Percentiles rank a stretch among this genome's conserved stretches.
These are phyloP conservation scores for Sarcophaga carnaria DNA, from an alignment of 2,888 invertebrate genomes.

Conservation along the genomic window DNA sequence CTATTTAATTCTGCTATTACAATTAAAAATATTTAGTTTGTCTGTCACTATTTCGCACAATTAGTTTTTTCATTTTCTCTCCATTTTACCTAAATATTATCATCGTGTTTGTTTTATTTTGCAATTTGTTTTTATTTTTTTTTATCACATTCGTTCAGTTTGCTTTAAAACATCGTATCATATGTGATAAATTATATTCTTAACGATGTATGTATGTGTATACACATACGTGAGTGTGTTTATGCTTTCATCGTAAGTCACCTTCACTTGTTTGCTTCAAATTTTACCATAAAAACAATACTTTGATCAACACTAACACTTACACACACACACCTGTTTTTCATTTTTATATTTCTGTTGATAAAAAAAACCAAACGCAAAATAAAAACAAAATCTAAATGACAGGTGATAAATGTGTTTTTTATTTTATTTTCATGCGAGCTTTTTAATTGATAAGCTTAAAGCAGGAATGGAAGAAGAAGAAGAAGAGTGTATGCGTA, in stretches of 20 bases:
- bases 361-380: neutral
- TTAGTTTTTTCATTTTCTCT: neutral
- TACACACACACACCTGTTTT: constrained; percentile 36
- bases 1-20: no score
- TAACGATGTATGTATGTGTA: no score
- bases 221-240: neutral
- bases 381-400: neutral
- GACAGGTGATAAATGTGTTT: constrained; percentile 40
- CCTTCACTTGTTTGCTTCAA: constrained; percentile 29
- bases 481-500: neutral
- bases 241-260: constrained; percentile 37
- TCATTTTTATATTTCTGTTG: neutral
- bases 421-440: constrained; percentile 21
- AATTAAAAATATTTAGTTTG: no score
- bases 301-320: neutral
- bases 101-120: constrained; percentile 10
- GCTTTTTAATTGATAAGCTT: constrained; percentile 26
- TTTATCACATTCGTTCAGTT: constrained; percentile 33
- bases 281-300: constrained; percentile 21
- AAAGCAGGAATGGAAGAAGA: neutral
- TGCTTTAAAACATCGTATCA: neutral
- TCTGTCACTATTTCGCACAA: no score
- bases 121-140: neutral
- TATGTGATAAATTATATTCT: neutral
- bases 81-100: neutral